Percentiles rank a stretch among this genome's conserved stretches.
These are phyloP conservation scores for Chrysoperla carnea DNA, from an alignment of 1,140 invertebrate species.

Conservation along the genomic window DNA sequence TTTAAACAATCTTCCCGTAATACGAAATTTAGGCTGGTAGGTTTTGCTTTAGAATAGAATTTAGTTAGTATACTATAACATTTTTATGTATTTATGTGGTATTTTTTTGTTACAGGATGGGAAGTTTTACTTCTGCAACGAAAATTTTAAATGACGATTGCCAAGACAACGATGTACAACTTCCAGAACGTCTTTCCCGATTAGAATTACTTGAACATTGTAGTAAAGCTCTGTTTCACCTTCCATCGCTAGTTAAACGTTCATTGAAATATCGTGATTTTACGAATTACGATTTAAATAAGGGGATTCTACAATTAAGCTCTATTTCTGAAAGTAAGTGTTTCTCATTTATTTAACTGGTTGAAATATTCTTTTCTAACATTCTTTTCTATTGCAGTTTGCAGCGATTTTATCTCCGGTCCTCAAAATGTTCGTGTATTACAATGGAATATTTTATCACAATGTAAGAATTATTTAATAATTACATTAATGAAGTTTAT, in stretches of 20 bases:
- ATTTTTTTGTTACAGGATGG: constrained; percentile 38
- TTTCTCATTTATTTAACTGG: background rate
- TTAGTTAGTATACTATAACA: too few relatives aligned
- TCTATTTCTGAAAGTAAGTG: constrained; percentile 22
- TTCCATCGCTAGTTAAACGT: constrained; percentile 25
- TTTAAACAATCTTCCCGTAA: too few relatives aligned
- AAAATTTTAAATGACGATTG: constrained; percentile 44
- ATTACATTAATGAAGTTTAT: background rate
- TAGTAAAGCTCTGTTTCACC: constrained; percentile 21
- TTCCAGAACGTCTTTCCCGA: constrained; percentile 28
- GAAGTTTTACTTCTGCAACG: constrained; percentile 49
- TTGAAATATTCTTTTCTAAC: background rate
- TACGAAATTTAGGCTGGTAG: too few relatives aligned
- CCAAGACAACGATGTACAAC: constrained; percentile 37
- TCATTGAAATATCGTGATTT: constrained; percentile 14
- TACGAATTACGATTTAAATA: constrained; percentile 10
- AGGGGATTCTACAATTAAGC: constrained; percentile 25
- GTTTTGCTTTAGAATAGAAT: too few relatives aligned
- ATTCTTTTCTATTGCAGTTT: constrained; percentile 16
- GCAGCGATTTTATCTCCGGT: constrained; percentile 19
- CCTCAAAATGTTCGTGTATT: constrained; percentile 35
- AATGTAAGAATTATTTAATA: constrained; percentile 33
- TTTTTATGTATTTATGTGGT: too few relatives aligned
- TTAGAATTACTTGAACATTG: constrained; percentile 33
- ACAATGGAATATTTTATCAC: constrained; percentile 61